Percentiles rank a stretch among this genome's conserved stretches.
phyloP scores from a whole-genome alignment of 1,140 invertebrate genomes.

The Coelopa frigida region DNA sequence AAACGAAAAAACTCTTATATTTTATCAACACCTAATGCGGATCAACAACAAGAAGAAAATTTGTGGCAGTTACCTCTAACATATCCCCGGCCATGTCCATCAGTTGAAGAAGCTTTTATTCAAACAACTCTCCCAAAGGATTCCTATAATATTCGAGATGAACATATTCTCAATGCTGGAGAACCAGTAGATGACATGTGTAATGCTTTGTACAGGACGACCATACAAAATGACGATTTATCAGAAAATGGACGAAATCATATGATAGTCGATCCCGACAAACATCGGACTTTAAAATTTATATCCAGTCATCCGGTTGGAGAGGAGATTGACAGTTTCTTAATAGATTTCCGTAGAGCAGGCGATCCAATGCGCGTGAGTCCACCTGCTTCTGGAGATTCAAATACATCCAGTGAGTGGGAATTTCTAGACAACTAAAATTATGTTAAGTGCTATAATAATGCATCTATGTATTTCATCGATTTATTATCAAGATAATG shows the following conservation, averaged over 20 bases:
- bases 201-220: too few species aligned
- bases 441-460: too few species aligned
- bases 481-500: too few species aligned
- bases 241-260: too few species aligned
- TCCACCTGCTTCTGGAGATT: conserved; percentile 21
- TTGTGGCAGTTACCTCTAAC: too few species aligned
- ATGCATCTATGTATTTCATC: too few species aligned
- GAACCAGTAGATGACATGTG: conserved; percentile 29
- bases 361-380: conserved; percentile 21
- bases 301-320: conserved; percentile 15
- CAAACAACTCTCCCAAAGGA: conserved; percentile 21
- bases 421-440: conserved; percentile 39
- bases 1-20: too few species aligned
- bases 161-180: conserved; percentile 17
- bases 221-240: too few species aligned
- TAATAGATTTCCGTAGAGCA: conserved; percentile 31
- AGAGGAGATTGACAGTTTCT: conserved; percentile 30
- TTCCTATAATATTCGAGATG: conserved; percentile 15
- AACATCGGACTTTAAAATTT: conserved; percentile 23
- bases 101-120: conserved; percentile 20
- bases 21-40: too few species aligned
- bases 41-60: too few species aligned
- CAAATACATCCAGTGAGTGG: conserved; percentile 39
- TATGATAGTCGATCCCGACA: too few species aligned
- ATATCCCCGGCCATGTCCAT: too few species aligned